Conservation (phyloP, 2,113 vertebrate genomes). For the Proterorhinus semilunaris region DNA sequence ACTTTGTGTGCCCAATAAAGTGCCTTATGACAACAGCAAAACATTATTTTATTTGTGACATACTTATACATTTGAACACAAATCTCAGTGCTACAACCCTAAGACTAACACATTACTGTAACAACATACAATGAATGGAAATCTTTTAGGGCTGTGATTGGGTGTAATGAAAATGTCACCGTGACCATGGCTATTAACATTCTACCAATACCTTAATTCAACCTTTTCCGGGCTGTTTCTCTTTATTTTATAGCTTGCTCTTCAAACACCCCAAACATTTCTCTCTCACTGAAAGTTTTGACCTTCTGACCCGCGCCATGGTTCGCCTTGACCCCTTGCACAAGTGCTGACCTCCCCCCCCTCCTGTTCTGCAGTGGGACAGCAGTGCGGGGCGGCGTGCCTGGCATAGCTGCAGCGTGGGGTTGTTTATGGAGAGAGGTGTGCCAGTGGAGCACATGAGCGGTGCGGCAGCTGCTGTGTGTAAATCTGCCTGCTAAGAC, state of each 20-base stretch:
- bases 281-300: conserved; percentile 43
- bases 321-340: conserved; percentile 51
- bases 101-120: too few relatives aligned
- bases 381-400: conserved; percentile 30
- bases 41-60: too few relatives aligned
- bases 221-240: not conserved
- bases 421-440: conserved; percentile 62
- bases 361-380: conserved; percentile 5
- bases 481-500: conserved; percentile 54
- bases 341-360: conserved; percentile 52
- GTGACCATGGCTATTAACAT: too few relatives aligned
- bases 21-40: too few relatives aligned
- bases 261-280: conserved; percentile 10
- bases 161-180: too few relatives aligned
- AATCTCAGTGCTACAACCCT: too few relatives aligned
- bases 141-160: too few relatives aligned
- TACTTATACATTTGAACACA: too few relatives aligned
- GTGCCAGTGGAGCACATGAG: conserved; percentile 48
- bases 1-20: too few relatives aligned
- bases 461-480: conserved; percentile 60
- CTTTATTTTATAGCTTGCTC: not conserved
- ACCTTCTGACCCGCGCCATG: conserved; percentile 43
- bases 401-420: conserved; percentile 55
- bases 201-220: not conserved
- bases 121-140: too few relatives aligned